Percentiles rank a stretch among this genome's conserved stretches.
Conservation (phyloP, 2,113 vertebrate genomes). For the Salvelinus namaycush region DNA sequence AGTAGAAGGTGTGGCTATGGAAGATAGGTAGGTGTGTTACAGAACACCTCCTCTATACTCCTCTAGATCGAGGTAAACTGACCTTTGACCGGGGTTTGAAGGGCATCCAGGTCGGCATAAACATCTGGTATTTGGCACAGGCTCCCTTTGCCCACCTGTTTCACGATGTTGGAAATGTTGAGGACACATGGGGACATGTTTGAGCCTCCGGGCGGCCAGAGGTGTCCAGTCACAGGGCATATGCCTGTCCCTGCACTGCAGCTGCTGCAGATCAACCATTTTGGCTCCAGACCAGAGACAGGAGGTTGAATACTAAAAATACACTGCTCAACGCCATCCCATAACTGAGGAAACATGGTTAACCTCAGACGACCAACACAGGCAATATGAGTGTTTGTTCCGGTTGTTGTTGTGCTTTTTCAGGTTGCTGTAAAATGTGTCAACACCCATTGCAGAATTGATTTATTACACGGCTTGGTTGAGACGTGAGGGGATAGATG, state of each 20-base stretch:
- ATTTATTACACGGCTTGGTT: conserved; percentile 43
- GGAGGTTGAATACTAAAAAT: background rate
- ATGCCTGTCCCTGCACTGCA: background rate
- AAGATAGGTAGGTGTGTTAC: no score
- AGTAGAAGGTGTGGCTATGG: no score
- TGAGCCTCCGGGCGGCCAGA: background rate
- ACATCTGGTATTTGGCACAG: no score
- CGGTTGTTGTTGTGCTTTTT: conserved; percentile 4
- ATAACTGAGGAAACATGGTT: background rate
- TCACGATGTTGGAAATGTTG: background rate
- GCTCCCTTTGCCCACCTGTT: background rate
- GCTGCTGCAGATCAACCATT: conserved; percentile 3
- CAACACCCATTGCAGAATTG: conserved; percentile 23
- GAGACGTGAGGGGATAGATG: background rate
- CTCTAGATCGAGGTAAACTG: background rate
- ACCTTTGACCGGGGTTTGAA: background rate
- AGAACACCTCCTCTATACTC: no score
- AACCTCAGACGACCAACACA: background rate
- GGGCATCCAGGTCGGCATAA: background rate
- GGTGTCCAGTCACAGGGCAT: conserved; percentile 6
- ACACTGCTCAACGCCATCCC: background rate
- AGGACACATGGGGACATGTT: background rate
- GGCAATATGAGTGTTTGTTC: background rate
- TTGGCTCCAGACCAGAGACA: conserved; percentile 13
- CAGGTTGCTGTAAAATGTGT: conserved; percentile 26